A percentile compares a stretch with the other conserved stretches of the same genome.
Evolutionary conservation across 2,888 invertebrate species (phyloP).

Genomic region (Agrotis segetum): DNA sequence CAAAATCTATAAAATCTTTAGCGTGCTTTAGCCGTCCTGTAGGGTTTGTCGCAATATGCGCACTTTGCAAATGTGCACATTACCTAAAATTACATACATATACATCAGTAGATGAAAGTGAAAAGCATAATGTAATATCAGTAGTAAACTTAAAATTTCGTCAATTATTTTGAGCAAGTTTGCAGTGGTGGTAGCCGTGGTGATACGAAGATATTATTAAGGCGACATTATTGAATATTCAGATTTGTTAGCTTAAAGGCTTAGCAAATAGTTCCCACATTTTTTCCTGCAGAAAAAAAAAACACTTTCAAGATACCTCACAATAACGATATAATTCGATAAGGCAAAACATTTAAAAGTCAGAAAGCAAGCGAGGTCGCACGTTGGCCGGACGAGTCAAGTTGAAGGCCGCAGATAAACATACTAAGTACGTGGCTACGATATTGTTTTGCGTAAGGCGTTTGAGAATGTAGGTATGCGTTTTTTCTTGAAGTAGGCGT

Average conservation of each 20-base stretch:
- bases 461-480: slow-evolving; percentile 24
- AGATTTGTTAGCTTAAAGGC: not conserved
- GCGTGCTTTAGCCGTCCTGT: too few relatives aligned
- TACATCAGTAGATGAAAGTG: too few relatives aligned
- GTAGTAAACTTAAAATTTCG: too few relatives aligned
- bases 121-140: too few relatives aligned
- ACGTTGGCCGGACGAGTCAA: slow-evolving; percentile 65
- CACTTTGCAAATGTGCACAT: too few relatives aligned
- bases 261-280: not conserved
- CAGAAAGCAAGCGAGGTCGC: slow-evolving; percentile 64
- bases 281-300: not conserved
- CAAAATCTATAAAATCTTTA: too few relatives aligned
- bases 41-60: too few relatives aligned
- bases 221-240: not conserved
- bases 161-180: too few relatives aligned
- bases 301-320: slow-evolving; percentile 29
- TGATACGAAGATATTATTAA: too few relatives aligned
- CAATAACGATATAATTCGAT: slow-evolving; percentile 53
- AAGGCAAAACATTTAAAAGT: slow-evolving; percentile 56
- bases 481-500: slow-evolving; percentile 25
- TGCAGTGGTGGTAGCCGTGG: too few relatives aligned
- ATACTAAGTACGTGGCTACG: slow-evolving; percentile 41
- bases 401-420: slow-evolving; percentile 69
- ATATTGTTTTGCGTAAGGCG: slow-evolving; percentile 39
- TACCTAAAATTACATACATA: too few relatives aligned